Evolutionary conservation across 2,113 vertebrate species (phyloP), one percentile per base, ranked within the genome.

Genomic region (Lophius piscatorius): DNA sequence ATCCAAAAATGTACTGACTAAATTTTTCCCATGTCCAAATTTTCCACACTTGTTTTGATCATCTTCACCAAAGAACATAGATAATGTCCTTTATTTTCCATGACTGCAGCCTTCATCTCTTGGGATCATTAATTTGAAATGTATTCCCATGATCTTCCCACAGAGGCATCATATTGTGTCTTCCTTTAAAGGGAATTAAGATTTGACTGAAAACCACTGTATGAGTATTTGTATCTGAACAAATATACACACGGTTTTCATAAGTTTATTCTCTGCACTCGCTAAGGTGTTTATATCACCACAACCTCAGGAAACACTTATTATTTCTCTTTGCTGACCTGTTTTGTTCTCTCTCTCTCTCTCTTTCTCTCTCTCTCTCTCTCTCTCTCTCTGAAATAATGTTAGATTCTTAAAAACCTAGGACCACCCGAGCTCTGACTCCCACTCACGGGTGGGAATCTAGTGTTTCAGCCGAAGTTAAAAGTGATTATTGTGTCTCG

Each of bases 401-500:
- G n/a, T n/a, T 57, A 76, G 70, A 78, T 52, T 56, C 62, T 22
- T 59, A 72, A 57, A 12, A 55, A 70, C 7, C 49, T 38, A 23
- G 63, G 81, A 89, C 76, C 79, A 78, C 70, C 76, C 57, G 60
- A 81, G 79, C 39, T 42, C 28, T n/a, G 13, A 39, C 45, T 65
- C 47, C 49, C 46, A 26, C 80, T 78, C 63, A 29, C 79, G 78
- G 83, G 76, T 79, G 79, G 58, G 73, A 74, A 64, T 79, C 76
- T 74, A 66, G 56, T 60, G 58, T 85, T 83, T 86, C 65, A 78
- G 12, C 62, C 67, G 39, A 64, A 78, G 68, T 84, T 69, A 56
- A 86, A 80, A 70, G 82, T 83, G 82, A 90, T 89, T 88, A 87
- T 88, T 82, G 76, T 88, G 80, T 82, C 81, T 84, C 9, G 26